Percentiles rank a stretch among this genome's conserved stretches.
These are phyloP conservation scores for Battus philenor DNA, from an alignment of 1,140 invertebrate genomes.

Conservation along the genomic window DNA sequence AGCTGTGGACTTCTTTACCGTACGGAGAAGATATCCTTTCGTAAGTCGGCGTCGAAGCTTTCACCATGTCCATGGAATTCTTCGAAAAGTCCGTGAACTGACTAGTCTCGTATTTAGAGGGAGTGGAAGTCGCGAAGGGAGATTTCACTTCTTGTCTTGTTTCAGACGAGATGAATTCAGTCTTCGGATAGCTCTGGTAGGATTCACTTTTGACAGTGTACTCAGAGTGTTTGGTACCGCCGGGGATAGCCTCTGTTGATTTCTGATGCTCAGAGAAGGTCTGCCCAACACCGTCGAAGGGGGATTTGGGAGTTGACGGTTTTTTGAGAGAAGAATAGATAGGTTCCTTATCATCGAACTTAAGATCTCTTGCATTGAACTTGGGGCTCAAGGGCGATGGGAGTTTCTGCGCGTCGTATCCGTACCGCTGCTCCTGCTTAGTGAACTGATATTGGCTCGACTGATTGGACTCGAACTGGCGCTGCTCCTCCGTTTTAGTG, in stretches of 20 bases:
- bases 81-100: constrained; percentile 32
- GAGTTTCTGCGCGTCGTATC: constrained; percentile 52
- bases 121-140: constrained; percentile 59
- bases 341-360: constrained; percentile 65
- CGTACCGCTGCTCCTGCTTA: constrained; percentile 48
- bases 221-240: constrained; percentile 58
- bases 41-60: constrained; percentile 53
- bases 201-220: constrained; percentile 62
- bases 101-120: constrained; percentile 41
- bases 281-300: constrained; percentile 56
- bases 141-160: constrained; percentile 54
- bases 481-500: constrained; percentile 44
- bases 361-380: constrained; percentile 71
- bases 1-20: constrained; percentile 56
- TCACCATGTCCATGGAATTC: constrained; percentile 47
- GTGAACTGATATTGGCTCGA: constrained; percentile 27
- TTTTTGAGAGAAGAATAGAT: constrained; percentile 59
- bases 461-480: constrained; percentile 39
- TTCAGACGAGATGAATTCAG: constrained; percentile 47
- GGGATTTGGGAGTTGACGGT: constrained; percentile 32
- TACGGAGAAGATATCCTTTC: constrained; percentile 61
- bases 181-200: constrained; percentile 56
- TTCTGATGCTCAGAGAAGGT: constrained; percentile 60
- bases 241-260: constrained; percentile 58
- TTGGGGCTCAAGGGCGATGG: constrained; percentile 62